Base-by-base conservation (phyloP, 2,888 invertebrate species). In the Hydrotaea diabolus region DNA sequence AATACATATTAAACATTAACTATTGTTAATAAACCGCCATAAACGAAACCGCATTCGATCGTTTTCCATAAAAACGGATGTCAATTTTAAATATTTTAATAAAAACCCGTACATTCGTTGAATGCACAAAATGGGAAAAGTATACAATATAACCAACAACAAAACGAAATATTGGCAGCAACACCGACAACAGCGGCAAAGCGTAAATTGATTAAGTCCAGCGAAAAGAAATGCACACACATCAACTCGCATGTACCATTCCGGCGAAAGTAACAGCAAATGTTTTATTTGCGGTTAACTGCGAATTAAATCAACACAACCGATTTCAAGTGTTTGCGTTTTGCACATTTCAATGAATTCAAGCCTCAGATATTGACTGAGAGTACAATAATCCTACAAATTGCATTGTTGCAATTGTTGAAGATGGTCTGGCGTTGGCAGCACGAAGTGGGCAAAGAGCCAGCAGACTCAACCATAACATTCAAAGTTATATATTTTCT, bases 11-110 rank as follows among this genome's bases (percentile, higher is more conserved):
- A 39, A 39, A 66, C 66, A 66, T 66, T 66, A 66, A 66, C 39
- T 66, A 39, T 66, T 66, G 21, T 66, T 66, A 66, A 66, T 39
- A 43, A 66, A 43, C 43, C 66, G 21, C 36, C 43, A 43, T 5
- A 59, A n/a, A 66, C 43, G 43, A 17, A 43, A 66, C 66, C 66
- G 21, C 66, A 66, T 66, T 66, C 19, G 21, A 43, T 64, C 31
- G 43, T 66, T 66, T 66, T 15, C 66, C 66, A 66, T 39, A 36
- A 39, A 64, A 66, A 21, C 39, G 43, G 39, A 43, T 66, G 19
- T 21, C 66, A 66, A 66, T 43, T 39, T 66, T 39, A 43, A 66
- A 66, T 66, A 66, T 66, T 66, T 66, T 21, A 66, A 39, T 39
- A 43, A 66, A 66, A 21, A 43, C 21, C 66, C 43, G 39, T 13